Evolutionary conservation across 2,113 vertebrate species (phyloP).

Genomic region (Tapirus terrestris): DNA sequence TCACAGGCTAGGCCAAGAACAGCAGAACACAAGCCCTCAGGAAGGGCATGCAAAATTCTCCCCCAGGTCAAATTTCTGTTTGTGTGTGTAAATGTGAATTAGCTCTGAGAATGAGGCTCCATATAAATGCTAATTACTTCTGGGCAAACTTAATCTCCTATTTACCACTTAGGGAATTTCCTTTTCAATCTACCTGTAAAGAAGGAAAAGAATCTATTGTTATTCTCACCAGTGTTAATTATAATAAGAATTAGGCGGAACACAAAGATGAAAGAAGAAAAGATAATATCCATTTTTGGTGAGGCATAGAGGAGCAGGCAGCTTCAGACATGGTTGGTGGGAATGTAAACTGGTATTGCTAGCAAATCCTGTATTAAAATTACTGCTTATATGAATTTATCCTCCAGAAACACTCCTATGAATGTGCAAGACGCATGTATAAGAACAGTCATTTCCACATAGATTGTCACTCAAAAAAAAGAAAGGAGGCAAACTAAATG

Average conservation of each 20-base stretch:
- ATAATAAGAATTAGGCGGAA: slow-evolving; percentile 40
- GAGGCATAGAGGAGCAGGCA: neutral
- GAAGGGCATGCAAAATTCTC: neutral
- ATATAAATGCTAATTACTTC: slow-evolving; percentile 77
- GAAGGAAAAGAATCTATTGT: slow-evolving; percentile 58
- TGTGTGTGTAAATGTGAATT: slow-evolving; percentile 22
- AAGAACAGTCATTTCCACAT: neutral
- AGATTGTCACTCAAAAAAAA: neutral
- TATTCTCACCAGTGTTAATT: slow-evolving; percentile 62
- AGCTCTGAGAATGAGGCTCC: slow-evolving; percentile 60
- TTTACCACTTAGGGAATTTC: slow-evolving; percentile 72
- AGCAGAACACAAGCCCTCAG: neutral
- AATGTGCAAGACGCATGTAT: neutral
- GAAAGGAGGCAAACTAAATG: neutral
- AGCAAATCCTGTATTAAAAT: neutral
- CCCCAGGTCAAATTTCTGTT: slow-evolving; percentile 23
- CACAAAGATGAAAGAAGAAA: slow-evolving; percentile 13
- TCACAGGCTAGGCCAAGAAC: neutral
- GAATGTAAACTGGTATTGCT: neutral
- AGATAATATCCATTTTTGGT: neutral
- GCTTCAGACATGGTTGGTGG: neutral
- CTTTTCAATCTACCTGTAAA: slow-evolving; percentile 67
- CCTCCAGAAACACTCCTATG: neutral
- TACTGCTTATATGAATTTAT: neutral
- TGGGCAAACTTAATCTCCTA: slow-evolving; percentile 69